These are phyloP conservation scores for Cygnus atratus DNA, from an alignment of 2,113 vertebrate species.

Conservation along the genomic window DNA sequence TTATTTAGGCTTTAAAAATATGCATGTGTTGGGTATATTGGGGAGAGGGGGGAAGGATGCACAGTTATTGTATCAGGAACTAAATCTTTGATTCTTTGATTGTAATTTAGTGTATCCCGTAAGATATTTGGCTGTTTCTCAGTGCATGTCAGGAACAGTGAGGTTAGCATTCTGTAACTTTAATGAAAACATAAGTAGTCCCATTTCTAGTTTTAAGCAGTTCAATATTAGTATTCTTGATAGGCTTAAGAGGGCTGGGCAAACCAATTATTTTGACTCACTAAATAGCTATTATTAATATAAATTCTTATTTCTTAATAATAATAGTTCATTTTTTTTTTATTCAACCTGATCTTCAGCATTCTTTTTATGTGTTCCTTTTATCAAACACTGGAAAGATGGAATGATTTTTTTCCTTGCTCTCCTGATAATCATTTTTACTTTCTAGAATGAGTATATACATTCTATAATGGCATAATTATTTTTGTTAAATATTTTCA, in stretches of 20 bases:
- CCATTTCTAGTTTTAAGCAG: not conserved
- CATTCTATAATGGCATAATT: not conserved
- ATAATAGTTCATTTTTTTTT: not conserved
- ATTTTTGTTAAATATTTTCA: not conserved
- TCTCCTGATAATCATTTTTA: not conserved
- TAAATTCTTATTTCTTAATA: not conserved
- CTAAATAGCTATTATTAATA: not conserved
- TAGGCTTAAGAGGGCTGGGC: not conserved
- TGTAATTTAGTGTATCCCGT: not conserved
- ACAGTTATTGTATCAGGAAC: not conserved
- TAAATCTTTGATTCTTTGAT: not conserved
- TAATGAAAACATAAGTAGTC: not conserved
- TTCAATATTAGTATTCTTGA: not conserved
- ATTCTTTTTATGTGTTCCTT: not conserved
- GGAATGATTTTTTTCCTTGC: not conserved
- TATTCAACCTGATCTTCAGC: not conserved
- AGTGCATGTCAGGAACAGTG: not conserved
- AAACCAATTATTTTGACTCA: not conserved
- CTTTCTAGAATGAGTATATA: not conserved
- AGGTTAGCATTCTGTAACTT: not conserved
- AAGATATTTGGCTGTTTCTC: not conserved
- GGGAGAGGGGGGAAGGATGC: too few relatives aligned
- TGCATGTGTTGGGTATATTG: too few relatives aligned
- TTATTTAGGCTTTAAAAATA: not conserved
- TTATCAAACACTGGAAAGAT: not conserved